A percentile compares a stretch with the other conserved stretches of the same genome.
Conservation (phyloP, 2,888 invertebrate genomes). For the Bombyx huttoni region DNA sequence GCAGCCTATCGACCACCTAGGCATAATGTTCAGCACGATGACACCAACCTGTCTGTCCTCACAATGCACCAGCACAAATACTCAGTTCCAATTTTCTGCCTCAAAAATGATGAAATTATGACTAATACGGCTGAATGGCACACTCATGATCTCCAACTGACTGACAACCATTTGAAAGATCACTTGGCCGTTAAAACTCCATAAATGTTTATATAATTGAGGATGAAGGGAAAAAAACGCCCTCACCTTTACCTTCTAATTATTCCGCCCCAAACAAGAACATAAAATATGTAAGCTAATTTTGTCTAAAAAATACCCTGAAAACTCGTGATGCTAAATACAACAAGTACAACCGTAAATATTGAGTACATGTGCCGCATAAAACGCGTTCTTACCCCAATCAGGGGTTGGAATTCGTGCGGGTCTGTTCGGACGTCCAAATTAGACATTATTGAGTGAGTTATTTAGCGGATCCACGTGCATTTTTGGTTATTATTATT, state of each 20-base stretch:
- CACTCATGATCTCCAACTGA: too few species aligned
- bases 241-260: conserved; percentile 3
- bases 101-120: too few species aligned
- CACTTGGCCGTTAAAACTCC: not conserved
- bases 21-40: too few species aligned
- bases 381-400: conserved; percentile 20
- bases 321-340: conserved; percentile 43
- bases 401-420: conserved; percentile 27
- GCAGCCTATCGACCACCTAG: too few species aligned
- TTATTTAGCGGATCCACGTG: conserved; percentile 65
- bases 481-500: conserved; percentile 70
- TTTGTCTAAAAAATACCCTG: conserved; percentile 25
- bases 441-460: conserved; percentile 66
- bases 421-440: conserved; percentile 26
- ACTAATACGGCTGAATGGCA: too few species aligned
- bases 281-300: conserved; percentile 13
- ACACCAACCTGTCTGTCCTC: too few species aligned
- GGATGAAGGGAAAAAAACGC: not conserved
- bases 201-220: not conserved
- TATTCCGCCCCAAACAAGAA: conserved; percentile 6
- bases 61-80: too few species aligned
- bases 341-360: conserved; percentile 61
- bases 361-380: conserved; percentile 25
- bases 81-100: too few species aligned
- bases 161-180: too few species aligned